Evolutionary conservation across 2,888 invertebrate species (phyloP).

Genomic region (Hermaeophaga mercurialis): DNA sequence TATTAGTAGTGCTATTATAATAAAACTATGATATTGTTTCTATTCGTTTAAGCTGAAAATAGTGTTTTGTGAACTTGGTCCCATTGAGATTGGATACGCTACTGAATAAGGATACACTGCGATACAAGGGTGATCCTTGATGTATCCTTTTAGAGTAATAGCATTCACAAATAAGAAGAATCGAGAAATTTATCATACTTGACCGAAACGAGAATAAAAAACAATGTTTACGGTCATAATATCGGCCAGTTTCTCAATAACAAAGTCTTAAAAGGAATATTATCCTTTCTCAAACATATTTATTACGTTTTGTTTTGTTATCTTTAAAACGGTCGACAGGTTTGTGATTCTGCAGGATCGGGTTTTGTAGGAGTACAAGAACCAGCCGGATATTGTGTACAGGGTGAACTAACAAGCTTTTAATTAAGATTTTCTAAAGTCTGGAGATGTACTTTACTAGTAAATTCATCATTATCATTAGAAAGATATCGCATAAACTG

Average conservation of each 20-base stretch:
- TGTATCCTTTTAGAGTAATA: slow-evolving; percentile 31
- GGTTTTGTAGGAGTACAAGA: slow-evolving; percentile 12
- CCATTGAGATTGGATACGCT: no score
- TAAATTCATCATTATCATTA: no score
- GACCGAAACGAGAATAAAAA: slow-evolving; percentile 38
- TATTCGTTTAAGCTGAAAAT: no score
- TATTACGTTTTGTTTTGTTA: slow-evolving; percentile 33
- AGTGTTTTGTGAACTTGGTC: no score
- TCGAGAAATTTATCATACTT: slow-evolving; percentile 35
- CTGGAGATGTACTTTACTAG: no score
- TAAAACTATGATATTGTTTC: no score
- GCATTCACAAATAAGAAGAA: slow-evolving; percentile 29
- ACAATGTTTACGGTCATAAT: slow-evolving; percentile 31
- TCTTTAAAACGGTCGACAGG: slow-evolving; percentile 19
- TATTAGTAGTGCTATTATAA: no score
- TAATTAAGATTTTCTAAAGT: no score
- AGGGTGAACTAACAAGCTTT: no score
- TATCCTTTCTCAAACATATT: slow-evolving; percentile 42
- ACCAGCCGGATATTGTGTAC: no score
- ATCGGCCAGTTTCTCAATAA: slow-evolving; percentile 42
- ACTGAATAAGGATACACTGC: no score
- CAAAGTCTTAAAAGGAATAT: slow-evolving; percentile 42
- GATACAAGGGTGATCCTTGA: slow-evolving; percentile 29
- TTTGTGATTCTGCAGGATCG: slow-evolving; percentile 25
- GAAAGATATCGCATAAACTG: no score